Percentiles rank a stretch among this genome's conserved stretches.
phyloP scores from a whole-genome alignment of 1,140 invertebrate genomes.

The Bombus difficillimus region DNA sequence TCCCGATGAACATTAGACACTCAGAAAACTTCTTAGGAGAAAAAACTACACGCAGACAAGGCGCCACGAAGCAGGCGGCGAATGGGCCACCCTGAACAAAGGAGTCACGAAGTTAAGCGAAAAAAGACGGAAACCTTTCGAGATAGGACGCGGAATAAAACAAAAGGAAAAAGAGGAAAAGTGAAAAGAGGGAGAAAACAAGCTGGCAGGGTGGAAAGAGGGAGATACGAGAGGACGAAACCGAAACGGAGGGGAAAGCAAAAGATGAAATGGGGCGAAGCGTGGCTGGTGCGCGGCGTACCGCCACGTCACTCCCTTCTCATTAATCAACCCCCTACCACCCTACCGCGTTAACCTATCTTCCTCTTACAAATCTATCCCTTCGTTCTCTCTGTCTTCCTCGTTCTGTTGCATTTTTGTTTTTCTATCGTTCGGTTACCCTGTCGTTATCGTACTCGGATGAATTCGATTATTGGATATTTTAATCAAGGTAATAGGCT shows the following conservation, averaged over 20 bases:
- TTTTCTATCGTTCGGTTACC: slow-evolving; percentile 50
- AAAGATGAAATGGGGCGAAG: slow-evolving; percentile 73
- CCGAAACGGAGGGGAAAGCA: slow-evolving; percentile 40
- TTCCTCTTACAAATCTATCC: slow-evolving; percentile 37
- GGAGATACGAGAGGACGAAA: background rate
- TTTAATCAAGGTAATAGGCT: slow-evolving; percentile 76
- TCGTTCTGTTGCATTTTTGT: slow-evolving; percentile 35
- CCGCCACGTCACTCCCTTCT: slow-evolving; percentile 74
- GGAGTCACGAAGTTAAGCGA: slow-evolving; percentile 7
- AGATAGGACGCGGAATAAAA: slow-evolving; percentile 40
- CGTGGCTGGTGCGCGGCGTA: slow-evolving; percentile 70
- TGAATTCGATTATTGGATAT: slow-evolving; percentile 77
- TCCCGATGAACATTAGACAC: too few species aligned
- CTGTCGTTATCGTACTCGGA: slow-evolving; percentile 53
- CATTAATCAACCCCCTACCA: slow-evolving; percentile 74
- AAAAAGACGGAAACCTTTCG: slow-evolving; percentile 6
- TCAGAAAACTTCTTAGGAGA: too few species aligned
- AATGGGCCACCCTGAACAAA: slow-evolving; percentile 17
- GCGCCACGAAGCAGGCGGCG: slow-evolving; percentile 12
- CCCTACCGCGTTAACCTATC: slow-evolving; percentile 27
- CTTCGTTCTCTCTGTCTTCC: slow-evolving; percentile 18
- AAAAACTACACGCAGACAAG: background rate
- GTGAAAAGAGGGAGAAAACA: background rate
- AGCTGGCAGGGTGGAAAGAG: slow-evolving; percentile 22
- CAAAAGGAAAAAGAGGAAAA: slow-evolving; percentile 5